phyloP scores from a whole-genome alignment of 2,113 vertebrate species.

The Uria lomvia region DNA sequence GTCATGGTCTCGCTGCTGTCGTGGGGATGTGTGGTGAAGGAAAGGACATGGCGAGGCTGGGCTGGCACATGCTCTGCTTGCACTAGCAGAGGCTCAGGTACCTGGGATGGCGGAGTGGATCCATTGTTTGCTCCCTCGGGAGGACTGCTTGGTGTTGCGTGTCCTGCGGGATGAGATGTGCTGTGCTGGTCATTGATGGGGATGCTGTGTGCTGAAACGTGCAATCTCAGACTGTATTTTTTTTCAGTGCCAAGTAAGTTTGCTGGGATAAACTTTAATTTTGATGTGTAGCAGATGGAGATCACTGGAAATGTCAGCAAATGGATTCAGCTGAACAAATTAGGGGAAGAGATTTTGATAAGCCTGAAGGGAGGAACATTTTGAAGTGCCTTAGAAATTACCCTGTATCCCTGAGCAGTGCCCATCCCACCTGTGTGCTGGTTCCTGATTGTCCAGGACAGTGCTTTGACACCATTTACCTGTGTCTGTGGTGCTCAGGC shows the following conservation, averaged over 20 bases:
- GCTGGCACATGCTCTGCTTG: background rate
- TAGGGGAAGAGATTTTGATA: background rate
- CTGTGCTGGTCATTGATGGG: background rate
- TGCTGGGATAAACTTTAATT: background rate
- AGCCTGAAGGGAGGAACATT: background rate
- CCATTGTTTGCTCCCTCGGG: fast-evolving
- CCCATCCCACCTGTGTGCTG: background rate
- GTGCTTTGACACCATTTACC: background rate
- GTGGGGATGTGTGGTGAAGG: background rate
- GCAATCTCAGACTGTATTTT: background rate
- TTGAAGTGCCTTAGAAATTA: background rate
- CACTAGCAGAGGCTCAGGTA: background rate
- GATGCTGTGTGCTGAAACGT: background rate
- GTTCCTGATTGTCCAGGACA: background rate
- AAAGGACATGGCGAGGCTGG: background rate
- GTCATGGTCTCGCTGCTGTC: fast-evolving
- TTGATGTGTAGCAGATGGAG: background rate
- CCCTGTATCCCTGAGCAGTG: background rate
- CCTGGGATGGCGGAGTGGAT: background rate
- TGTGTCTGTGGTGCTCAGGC: background rate
- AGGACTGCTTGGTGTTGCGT: background rate
- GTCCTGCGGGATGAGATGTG: background rate
- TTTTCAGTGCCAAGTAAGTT: background rate
- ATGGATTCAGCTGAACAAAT: background rate
- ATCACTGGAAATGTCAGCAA: background rate